phyloP scores from a whole-genome alignment of 2,797 vertebrate species.

The Pristis pectinata region DNA sequence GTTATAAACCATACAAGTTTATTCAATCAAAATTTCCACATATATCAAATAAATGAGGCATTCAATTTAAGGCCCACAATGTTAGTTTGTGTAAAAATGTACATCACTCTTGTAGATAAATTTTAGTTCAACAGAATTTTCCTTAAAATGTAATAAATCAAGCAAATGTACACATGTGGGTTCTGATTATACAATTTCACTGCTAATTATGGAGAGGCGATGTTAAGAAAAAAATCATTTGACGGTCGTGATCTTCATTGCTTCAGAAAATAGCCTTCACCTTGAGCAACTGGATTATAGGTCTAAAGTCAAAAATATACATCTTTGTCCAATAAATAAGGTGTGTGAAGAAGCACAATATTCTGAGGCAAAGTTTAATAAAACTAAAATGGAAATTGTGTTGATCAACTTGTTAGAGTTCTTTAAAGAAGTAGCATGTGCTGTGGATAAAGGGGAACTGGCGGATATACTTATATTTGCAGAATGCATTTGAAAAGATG shows the following conservation, averaged over 20 bases:
- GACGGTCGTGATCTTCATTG: background rate
- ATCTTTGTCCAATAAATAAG: background rate
- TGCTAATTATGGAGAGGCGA: background rate
- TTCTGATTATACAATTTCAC: background rate
- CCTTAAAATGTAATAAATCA: background rate
- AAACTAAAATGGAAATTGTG: too few species aligned
- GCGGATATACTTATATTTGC: too few species aligned
- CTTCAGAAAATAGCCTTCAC: background rate
- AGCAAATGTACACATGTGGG: background rate
- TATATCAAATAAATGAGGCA: background rate
- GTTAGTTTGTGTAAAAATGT: background rate
- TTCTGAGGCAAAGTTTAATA: background rate
- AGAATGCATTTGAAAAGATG: too few species aligned
- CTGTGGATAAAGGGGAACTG: too few species aligned
- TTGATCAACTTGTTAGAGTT: too few species aligned
- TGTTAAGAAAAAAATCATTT: background rate
- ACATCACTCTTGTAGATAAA: background rate
- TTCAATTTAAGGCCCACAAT: background rate
- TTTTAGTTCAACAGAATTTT: background rate
- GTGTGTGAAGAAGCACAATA: background rate
- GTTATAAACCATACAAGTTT: background rate
- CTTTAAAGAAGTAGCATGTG: too few species aligned
- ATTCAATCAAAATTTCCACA: background rate
- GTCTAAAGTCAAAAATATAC: background rate
- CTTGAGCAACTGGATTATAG: background rate